Evolutionary conservation across 2,888 invertebrate genomes (phyloP), one percentile per base, ranked within the genome.

Genomic region (Lasius platythorax): DNA sequence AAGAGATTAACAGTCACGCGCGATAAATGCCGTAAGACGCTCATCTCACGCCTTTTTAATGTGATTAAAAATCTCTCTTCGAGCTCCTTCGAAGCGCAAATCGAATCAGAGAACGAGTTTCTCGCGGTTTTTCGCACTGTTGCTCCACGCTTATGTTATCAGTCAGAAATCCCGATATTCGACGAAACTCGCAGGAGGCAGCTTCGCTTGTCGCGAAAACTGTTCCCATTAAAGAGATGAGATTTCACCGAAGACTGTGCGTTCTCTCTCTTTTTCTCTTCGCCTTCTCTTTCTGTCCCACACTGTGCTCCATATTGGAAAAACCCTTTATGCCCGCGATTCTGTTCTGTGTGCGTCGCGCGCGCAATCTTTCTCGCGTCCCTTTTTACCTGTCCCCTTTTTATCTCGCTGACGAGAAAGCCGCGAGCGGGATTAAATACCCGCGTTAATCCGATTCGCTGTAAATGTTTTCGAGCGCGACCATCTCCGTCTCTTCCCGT

Each of bases 181-280:
- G 85, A 92, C 87, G 85, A 90, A 89, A 89, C 87, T 88, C 87
- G 66, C 84, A 79, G 82, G 87, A 86, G 85, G 84, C 83, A 87
- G 85, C 85, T 86, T 89, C 76, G 85, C 82, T 76, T 82, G 86
- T 81, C 87, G 85, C 85, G 87, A 84, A 89, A 92, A 87, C 88
- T 84, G 89, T 85, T 87, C 84, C 91, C 88, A 91, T 90, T 91
- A 90, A 90, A 88, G 86, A 88, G 90, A 90, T 90, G 90, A 91
- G 91, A 89, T 91, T 89, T 88, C 88, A 90, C 87, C 85, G 88
- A 91, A 87, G 84, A 76, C 79, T 79, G 15, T n/a, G 79, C 56
- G 28, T 72, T 61, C 70, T 82, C 84, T 53, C 63, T 68, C 28
- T 37, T 56, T 75, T 23, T 30, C 58, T 50, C 46, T 66, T 50